phyloP scores from a whole-genome alignment of 2,113 vertebrate species.

The Ibidorhyncha struthersii region DNA sequence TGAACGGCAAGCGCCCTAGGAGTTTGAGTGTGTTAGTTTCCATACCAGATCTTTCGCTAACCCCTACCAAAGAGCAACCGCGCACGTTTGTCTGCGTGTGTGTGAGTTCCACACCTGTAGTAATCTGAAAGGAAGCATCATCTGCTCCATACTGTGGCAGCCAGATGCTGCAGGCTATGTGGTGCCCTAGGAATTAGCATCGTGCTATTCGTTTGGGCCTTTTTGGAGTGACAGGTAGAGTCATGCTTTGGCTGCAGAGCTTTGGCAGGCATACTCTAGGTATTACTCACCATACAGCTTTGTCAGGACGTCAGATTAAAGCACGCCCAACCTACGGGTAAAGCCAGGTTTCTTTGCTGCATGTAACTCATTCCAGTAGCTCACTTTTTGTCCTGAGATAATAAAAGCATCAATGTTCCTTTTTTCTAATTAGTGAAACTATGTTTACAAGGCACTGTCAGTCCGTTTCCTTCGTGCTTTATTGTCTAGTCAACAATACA shows the following conservation, averaged over 20 bases:
- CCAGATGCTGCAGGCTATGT: not conserved
- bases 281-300: slow-evolving; percentile 51
- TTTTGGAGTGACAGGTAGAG: slow-evolving; percentile 42
- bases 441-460: not conserved
- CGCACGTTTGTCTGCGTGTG: not conserved
- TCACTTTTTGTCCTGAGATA: slow-evolving; percentile 45
- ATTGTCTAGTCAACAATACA: slow-evolving; percentile 45
- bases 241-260: not conserved
- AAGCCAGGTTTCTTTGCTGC: not conserved
- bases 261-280: slow-evolving; percentile 9
- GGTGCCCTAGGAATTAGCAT: slow-evolving; percentile 36
- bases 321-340: slow-evolving; percentile 10
- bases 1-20: not conserved
- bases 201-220: slow-evolving; percentile 44
- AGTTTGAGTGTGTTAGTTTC: not conserved
- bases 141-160: not conserved
- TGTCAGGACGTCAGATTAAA: slow-evolving; percentile 52
- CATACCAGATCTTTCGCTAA: not conserved
- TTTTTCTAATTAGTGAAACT: not conserved
- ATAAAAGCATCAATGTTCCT: slow-evolving; percentile 16
- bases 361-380: not conserved
- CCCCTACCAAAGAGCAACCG: not conserved
- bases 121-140: slow-evolving; percentile 15
- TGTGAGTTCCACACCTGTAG: slow-evolving; percentile 9
- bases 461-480: not conserved